Evolutionary conservation across 2,888 invertebrate genomes (phyloP).

Genomic region (Dichetophora obliterata): DNA sequence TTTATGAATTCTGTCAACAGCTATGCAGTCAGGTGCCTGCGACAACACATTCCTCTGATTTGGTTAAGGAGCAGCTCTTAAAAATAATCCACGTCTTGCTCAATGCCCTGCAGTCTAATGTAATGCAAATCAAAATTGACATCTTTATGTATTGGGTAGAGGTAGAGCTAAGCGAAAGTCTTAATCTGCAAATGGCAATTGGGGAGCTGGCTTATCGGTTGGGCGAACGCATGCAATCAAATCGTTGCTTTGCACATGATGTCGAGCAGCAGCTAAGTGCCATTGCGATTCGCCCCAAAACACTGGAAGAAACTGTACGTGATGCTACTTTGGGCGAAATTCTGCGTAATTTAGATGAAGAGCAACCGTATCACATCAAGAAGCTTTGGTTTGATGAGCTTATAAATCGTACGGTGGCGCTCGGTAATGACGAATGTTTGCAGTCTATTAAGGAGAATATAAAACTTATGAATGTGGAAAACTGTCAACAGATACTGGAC

Average conservation of each 20-base stretch:
- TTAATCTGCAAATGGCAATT: conserved; percentile 58
- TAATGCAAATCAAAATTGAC: conserved; percentile 59
- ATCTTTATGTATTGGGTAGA: conserved; percentile 63
- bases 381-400: conserved; percentile 58
- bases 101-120: conserved; percentile 59
- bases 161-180: conserved; percentile 52
- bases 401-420: conserved; percentile 53
- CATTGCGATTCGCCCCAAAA: conserved; percentile 59
- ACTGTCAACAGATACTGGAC: conserved; percentile 55
- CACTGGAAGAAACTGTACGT: conserved; percentile 53
- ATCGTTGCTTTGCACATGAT: conserved; percentile 56
- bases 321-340: conserved; percentile 59
- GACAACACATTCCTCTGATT: conserved; percentile 1
- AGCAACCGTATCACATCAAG: conserved; percentile 44
- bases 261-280: conserved; percentile 55
- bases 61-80: conserved; percentile 53
- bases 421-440: conserved; percentile 62
- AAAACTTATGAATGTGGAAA: conserved; percentile 51
- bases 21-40: conserved; percentile 41
- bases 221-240: conserved; percentile 54
- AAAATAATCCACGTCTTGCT: conserved; percentile 57
- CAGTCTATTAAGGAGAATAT: conserved; percentile 55
- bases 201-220: conserved; percentile 57
- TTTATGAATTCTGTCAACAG: conserved; percentile 56
- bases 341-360: conserved; percentile 55